Evolutionary conservation across 2,113 vertebrate species (phyloP), one percentile per base, ranked within the genome.

Genomic region (human): DNA sequence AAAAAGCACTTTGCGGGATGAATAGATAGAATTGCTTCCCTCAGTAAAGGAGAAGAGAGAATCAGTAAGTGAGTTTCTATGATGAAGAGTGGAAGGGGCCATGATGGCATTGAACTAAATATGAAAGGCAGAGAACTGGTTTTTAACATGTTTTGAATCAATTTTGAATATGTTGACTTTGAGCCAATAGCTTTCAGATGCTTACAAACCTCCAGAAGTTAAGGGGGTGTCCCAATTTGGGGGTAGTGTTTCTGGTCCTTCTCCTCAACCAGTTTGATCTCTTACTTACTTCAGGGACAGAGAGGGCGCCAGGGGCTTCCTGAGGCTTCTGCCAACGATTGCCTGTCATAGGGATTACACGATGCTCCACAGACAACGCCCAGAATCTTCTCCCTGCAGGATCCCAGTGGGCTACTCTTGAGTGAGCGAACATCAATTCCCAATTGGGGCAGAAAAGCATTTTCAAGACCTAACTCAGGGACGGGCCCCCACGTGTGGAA

Each of bases 151-250:
- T n/a, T 59, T 52, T 12, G 7, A 32, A 23, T 55, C 32, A 18
- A 40, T 80, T 45, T 17, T 64, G 89, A 43, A 18, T 43, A 25
- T 8, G 1, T 0, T 16, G n/a, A 30, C 32, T 25, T 38, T 5
- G 13, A 27, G 30, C 25, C 76, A 30, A 9, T 1, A 16, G 83
- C n/a, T 45, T 25, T 59, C 5, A 20, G 38, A 85, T 6, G 22
- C 17, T 91, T 48, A 30, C 12, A n/a, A 40, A 50, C 27, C 27
- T 81, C 45, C 10, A 43, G 6, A 18, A 27, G 8, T 61, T 20
- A 4, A 38, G 13, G 17, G 9, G 1, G 16, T 2, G 0, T 45
- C 55, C 76, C 64, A 9, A 0, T 5, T 35, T 1, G 3, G 8
- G 52, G 11, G 6, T 2, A 4, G 18, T 14, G 59, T 20, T 73